Conservation (phyloP, 1,140 invertebrate genomes). For the Drosophila nannoptera region DNA sequence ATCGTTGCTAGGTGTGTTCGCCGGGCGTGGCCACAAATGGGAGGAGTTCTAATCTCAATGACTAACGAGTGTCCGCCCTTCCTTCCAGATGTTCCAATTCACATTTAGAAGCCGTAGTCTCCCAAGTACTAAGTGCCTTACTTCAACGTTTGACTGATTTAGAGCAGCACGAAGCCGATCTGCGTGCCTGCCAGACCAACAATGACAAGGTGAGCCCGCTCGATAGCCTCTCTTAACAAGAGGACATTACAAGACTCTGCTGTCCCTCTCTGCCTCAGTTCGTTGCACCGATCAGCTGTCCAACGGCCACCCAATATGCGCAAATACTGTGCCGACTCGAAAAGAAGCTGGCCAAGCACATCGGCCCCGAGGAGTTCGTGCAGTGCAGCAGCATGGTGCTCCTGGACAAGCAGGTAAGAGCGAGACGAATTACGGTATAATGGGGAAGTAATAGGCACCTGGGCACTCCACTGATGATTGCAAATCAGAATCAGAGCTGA, state of each 20-base stretch:
- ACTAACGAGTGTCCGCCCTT: not conserved
- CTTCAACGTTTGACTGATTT: constrained; percentile 79
- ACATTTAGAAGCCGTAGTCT: constrained; percentile 73
- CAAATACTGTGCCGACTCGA: constrained; percentile 77
- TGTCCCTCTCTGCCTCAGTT: not conserved
- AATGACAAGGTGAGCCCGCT: constrained; percentile 60
- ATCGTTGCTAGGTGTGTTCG: constrained; percentile 78
- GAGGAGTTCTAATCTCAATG: not conserved
- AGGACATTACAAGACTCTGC: too few species aligned
- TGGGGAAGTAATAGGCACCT: too few species aligned
- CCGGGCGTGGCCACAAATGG: not conserved
- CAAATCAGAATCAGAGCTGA: too few species aligned
- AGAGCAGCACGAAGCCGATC: constrained; percentile 77
- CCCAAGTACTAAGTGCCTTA: constrained; percentile 79
- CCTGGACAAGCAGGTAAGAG: constrained; percentile 72
- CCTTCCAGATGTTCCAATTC: constrained; percentile 75
- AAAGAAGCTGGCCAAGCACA: constrained; percentile 77
- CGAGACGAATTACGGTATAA: too few species aligned
- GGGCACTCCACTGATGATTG: too few species aligned
- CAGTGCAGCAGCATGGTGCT: constrained; percentile 78
- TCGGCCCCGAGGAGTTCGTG: constrained; percentile 78
- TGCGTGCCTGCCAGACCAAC: constrained; percentile 73
- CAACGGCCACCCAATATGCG: constrained; percentile 75
- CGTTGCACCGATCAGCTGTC: constrained; percentile 51
- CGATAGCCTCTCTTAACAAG: not conserved